Conservation (phyloP, 92 coral and sea anemone genomes). For the Epizoanthus stellaris region DNA sequence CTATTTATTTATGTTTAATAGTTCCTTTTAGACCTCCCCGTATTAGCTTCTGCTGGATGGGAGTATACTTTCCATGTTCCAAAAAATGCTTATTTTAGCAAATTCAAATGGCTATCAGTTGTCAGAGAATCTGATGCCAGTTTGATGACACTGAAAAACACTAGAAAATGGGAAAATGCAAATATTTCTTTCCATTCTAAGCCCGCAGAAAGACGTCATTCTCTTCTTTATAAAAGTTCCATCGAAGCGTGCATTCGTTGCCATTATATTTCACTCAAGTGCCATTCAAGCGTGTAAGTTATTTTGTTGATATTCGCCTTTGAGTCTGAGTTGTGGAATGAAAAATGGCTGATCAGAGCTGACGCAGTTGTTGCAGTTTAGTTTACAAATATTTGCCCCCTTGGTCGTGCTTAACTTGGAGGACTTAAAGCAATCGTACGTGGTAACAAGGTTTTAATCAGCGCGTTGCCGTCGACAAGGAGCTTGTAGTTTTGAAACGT, state of each 20-base stretch:
- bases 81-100: too few relatives aligned
- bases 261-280: not conserved
- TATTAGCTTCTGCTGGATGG: too few relatives aligned
- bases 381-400: not conserved
- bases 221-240: not conserved
- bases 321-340: not conserved
- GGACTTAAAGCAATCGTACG: not conserved
- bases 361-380: not conserved
- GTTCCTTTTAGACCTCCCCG: too few relatives aligned
- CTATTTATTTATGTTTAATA: too few relatives aligned
- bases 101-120: too few relatives aligned
- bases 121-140: too few relatives aligned
- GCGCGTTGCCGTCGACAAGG: not conserved
- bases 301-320: conserved; percentile 7
- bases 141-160: too few relatives aligned
- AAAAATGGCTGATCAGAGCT: not conserved
- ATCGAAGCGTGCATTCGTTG: too few relatives aligned
- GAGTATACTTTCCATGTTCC: too few relatives aligned
- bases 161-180: too few relatives aligned
- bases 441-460: not conserved
- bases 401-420: not conserved
- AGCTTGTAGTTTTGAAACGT: not conserved
- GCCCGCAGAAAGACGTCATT: conserved; percentile 40
- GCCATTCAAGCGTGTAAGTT: conserved; percentile 18
- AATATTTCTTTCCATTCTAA: not conserved